Base-by-base conservation (phyloP, 2,113 vertebrate species). In the Ictalurus punctatus region DNA sequence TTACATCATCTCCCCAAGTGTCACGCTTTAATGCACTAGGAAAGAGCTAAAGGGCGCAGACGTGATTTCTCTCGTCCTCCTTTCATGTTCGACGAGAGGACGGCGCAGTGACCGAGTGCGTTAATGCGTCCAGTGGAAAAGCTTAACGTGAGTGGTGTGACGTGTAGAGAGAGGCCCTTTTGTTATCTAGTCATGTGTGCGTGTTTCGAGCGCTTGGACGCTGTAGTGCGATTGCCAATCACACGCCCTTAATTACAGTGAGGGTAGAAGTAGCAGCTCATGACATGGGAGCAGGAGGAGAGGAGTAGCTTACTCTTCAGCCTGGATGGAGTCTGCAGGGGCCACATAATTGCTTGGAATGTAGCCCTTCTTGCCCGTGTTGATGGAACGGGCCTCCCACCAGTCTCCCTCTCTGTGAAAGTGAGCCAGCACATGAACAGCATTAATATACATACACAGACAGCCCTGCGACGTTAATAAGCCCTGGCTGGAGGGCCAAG, bases 261-360 rank as follows among this genome's bases (percentile, higher is more conserved):
- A 52, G 81, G 83, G 59, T 27, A 65, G 23, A 84, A 88, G 65
- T 14, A 48, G 79, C 84, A 65, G 88, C 59, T 89, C 71, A 65
- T 63, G 83, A 67, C 69, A 84, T 73, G 58, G 86, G 37, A 37
- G 82, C 78, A 78, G 83, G 56, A 79, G 25, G 71, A 59, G 87
- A 86, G 80, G 83, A 65, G 44, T 54, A 88, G 71, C 98, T 96
- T 97, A 99, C 98, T 99, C 98, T 96, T 99, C 98, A 76, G 98
- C 98, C 94, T 99, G 98, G 94, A 99, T 99, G 91, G 98, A 99
- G 94, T 99, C 98, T 73, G 98, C 98, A 87, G 98, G 98, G 91
- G 98, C 98, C 91, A 99, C 98, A 2, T 99, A 99, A 95, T 99
- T 99, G 93, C 98, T 99, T 73, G 98, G 98, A 94, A 99, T 99